phyloP scores from a whole-genome alignment of 2,888 invertebrate species.

The Coecobrya sp. region DNA sequence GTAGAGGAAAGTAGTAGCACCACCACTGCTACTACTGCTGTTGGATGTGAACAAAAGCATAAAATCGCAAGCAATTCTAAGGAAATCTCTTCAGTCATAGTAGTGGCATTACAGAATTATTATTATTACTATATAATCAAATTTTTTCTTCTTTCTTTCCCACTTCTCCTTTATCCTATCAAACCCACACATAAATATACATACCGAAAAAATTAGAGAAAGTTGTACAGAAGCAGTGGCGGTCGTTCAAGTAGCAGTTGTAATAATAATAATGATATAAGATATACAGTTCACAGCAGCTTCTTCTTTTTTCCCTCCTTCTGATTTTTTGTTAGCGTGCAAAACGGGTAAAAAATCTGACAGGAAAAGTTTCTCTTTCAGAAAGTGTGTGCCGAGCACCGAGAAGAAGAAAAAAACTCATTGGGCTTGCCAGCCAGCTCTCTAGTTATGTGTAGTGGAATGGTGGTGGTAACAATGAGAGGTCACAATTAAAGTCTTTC shows the following conservation, averaged over 20 bases:
- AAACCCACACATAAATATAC: constrained; percentile 20
- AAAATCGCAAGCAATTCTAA: constrained; percentile 50
- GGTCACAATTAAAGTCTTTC: constrained; percentile 72
- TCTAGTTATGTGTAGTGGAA: not conserved
- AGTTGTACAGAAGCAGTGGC: not conserved
- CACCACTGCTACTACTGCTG: not conserved
- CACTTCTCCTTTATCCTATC: constrained; percentile 22
- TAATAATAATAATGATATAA: constrained; percentile 38
- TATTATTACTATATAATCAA: constrained; percentile 56
- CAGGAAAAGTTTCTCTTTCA: constrained; percentile 30
- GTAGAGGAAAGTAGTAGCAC: not conserved
- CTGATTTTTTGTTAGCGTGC: constrained; percentile 33
- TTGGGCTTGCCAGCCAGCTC: constrained; percentile 6
- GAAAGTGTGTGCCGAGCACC: not conserved
- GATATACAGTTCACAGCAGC: constrained; percentile 20
- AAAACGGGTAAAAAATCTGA: constrained; percentile 36
- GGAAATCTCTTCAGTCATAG: constrained; percentile 48
- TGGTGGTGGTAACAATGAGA: constrained; percentile 67
- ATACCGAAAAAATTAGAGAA: constrained; percentile 18
- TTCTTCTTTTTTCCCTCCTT: constrained; percentile 26
- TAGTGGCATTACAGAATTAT: constrained; percentile 37
- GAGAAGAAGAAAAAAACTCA: constrained; percentile 18
- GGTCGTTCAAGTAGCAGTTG: not conserved
- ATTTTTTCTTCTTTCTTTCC: constrained; percentile 24
- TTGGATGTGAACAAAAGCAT: constrained; percentile 45